A percentile compares a stretch with the other conserved stretches of the same genome.
These are phyloP conservation scores for Himalopsyche anomala DNA, from an alignment of 2,888 invertebrate genomes.

Conservation along the genomic window DNA sequence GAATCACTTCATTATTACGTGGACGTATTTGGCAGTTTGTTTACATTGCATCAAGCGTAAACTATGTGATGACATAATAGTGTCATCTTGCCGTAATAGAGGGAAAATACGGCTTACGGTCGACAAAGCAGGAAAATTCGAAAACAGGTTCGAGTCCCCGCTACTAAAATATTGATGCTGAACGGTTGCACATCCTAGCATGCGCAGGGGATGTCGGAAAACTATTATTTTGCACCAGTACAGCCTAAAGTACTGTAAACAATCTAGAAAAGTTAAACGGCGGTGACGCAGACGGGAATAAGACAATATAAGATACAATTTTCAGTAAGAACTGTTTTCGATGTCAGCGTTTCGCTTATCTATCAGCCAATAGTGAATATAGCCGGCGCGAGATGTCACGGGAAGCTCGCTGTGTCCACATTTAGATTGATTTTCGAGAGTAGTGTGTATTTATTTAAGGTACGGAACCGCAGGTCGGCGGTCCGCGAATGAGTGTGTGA, in stretches of 20 bases:
- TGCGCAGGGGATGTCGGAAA: constrained; percentile 13
- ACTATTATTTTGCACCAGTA: constrained; percentile 22
- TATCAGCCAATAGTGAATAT: constrained; percentile 17
- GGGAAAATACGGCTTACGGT: background rate
- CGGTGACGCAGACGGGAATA: background rate
- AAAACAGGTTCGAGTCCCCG: constrained; percentile 1
- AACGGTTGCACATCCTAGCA: constrained; percentile 25
- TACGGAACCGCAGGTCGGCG: constrained; percentile 77
- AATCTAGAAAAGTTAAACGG: background rate
- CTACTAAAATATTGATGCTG: constrained; percentile 16
- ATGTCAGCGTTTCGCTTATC: background rate
- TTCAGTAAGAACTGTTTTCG: background rate
- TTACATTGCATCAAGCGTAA: background rate
- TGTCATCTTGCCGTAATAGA: constrained; percentile 26
- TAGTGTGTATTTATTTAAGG: constrained; percentile 72
- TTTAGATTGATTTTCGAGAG: constrained; percentile 62
- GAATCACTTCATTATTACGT: background rate
- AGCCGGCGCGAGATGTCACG: constrained; percentile 62
- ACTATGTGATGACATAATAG: background rate
- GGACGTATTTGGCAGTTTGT: background rate
- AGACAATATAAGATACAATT: background rate
- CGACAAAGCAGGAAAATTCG: constrained; percentile 4
- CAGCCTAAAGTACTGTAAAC: constrained; percentile 20
- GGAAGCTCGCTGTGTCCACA: constrained; percentile 61
- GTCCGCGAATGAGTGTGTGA: constrained; percentile 73